Percentiles rank a stretch among this genome's conserved stretches.
phyloP scores from a whole-genome alignment of 2,888 invertebrate genomes.

The Orthonychiurus folsomi region DNA sequence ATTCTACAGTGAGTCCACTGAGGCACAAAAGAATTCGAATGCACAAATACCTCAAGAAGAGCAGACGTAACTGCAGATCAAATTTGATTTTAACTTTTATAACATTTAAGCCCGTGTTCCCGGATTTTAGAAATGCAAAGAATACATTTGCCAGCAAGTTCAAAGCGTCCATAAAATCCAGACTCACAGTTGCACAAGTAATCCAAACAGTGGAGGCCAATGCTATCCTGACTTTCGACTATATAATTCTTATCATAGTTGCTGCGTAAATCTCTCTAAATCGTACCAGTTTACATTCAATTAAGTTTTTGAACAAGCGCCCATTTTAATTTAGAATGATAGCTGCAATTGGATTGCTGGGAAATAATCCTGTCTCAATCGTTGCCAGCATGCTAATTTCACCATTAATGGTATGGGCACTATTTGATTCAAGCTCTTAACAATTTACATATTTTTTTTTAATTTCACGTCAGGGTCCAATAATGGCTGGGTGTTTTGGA shows the following conservation, averaged over 20 bases:
- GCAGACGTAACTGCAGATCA: not conserved
- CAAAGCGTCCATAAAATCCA: constrained; percentile 56
- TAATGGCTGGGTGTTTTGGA: constrained; percentile 67
- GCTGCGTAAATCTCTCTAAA: constrained; percentile 54
- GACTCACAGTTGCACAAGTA: constrained; percentile 62
- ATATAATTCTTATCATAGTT: constrained; percentile 58
- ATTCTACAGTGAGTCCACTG: not conserved
- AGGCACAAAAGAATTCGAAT: not conserved
- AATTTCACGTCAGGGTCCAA: constrained; percentile 67
- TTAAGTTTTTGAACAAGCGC: constrained; percentile 10
- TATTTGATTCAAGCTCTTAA: constrained; percentile 50
- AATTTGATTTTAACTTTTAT: not conserved
- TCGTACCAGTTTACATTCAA: not conserved
- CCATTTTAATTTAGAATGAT: constrained; percentile 55
- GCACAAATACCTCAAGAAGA: not conserved
- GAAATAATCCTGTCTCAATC: constrained; percentile 62
- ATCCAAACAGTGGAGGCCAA: constrained; percentile 59
- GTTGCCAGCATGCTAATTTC: constrained; percentile 72
- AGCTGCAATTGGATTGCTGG: constrained; percentile 63
- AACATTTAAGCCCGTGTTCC: not conserved
- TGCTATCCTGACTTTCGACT: constrained; percentile 67
- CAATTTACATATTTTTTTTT: not conserved
- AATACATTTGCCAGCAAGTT: constrained; percentile 52
- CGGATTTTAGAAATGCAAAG: not conserved
- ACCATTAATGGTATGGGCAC: too few relatives aligned